Base-by-base conservation (phyloP, 2,888 invertebrate genomes). In the Siphlonurus alternatus region DNA sequence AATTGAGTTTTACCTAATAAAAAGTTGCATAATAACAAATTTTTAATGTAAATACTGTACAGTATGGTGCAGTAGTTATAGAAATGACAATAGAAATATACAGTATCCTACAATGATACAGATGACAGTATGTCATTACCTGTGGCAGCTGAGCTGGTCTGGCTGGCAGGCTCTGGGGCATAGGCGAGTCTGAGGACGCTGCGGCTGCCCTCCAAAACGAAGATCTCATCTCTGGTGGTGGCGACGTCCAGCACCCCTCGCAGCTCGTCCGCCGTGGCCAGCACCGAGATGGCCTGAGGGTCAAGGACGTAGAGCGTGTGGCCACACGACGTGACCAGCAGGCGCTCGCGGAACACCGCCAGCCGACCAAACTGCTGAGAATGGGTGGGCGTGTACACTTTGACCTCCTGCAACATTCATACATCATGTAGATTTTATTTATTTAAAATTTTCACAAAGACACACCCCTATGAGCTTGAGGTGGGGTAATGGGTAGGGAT, bases 121-220 rank as follows among this genome's bases (percentile, higher is more conserved):
- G n/a, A n/a, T n/a, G n/a, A n/a, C n/a, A n/a, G n/a, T n/a, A n/a
- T n/a, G n/a, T n/a, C n/a, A n/a, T n/a, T n/a, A 38, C 38, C 38
- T 38, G 38, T 3, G 5, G 56, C n/a, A 7, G 19, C 5, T 5
- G 7, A 7, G n/a, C 56, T 56, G 56, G n/a, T 20, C n/a, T 5
- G 5, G 56, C 19, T 20, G 5, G 59, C 22, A 19, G 53, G 64
- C 24, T 91, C 91, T 10, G 92, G 91, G 71, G 81, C 76, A 69
- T 82, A 83, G 53, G 88, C 85, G 61, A 93, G 81, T n/a, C 93
- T 80, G 63, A 93, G 76, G 66, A 93, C 76, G 71, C 87, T 88
- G 67, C 91, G 81, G 61, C 84, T 80, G 0, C 89, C 89, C 73
- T 90, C 89, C 70, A 94, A 77, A 61, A 93, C 79, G 77, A 93